Conservation (phyloP, 2,113 vertebrate genomes). For the Nothocercus nigrocapillus region DNA sequence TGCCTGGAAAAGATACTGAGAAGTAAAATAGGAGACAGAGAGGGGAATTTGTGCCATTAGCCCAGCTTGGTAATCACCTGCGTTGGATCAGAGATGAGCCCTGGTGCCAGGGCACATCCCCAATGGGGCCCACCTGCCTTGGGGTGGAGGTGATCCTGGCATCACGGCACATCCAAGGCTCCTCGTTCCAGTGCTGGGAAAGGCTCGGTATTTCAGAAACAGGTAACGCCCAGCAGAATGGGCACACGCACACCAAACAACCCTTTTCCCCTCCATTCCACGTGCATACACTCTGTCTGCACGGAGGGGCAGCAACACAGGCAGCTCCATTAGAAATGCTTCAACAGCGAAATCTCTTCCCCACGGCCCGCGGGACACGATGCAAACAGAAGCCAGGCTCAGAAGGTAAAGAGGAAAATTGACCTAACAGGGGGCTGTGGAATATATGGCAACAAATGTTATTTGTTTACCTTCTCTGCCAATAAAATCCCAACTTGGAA, state of each 20-base stretch:
- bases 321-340: not conserved
- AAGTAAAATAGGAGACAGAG: not conserved
- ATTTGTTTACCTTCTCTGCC: conserved; percentile 51
- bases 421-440: not conserved
- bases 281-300: not conserved
- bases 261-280: not conserved
- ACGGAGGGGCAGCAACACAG: not conserved
- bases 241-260: not conserved
- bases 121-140: not conserved
- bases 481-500: conserved; percentile 66
- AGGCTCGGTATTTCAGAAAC: not conserved
- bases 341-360: rapidly evolving
- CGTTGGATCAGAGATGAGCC: rapidly evolving
- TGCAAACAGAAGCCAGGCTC: conserved; percentile 44
- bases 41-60: not conserved
- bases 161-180: not conserved
- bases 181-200: rapidly evolving
- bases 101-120: not conserved
- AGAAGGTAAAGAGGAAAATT: not conserved
- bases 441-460: conserved; percentile 19
- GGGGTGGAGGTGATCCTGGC: not conserved
- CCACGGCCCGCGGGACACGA: not conserved
- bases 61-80: not conserved
- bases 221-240: not conserved
- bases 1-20: not conserved